Evolutionary conservation across 2,113 vertebrate genomes (phyloP).

Genomic region (Poeciliopsis turrubarensis): DNA sequence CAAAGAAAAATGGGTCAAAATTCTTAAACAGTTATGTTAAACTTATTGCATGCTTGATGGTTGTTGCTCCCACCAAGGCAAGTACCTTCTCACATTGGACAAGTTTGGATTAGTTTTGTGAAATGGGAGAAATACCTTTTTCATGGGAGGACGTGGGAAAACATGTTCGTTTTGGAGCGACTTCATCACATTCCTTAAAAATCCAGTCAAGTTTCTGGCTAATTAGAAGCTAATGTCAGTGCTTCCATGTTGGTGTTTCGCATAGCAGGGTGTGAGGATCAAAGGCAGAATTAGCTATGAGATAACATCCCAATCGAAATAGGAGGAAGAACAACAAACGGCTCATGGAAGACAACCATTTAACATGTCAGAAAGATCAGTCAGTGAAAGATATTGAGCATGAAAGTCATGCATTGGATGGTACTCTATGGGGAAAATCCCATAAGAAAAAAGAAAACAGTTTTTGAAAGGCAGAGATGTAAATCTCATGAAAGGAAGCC

Average conservation of each 20-base stretch:
- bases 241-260: slow-evolving; percentile 26
- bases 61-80: too few relatives aligned
- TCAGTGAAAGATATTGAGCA: slow-evolving; percentile 49
- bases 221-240: slow-evolving; percentile 38
- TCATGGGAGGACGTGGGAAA: neutral
- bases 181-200: neutral
- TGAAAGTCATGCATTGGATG: slow-evolving; percentile 42
- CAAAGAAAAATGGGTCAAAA: neutral
- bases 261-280: slow-evolving; percentile 41
- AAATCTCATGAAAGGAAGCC: slow-evolving; percentile 22
- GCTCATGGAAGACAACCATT: slow-evolving; percentile 56
- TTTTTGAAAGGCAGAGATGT: slow-evolving; percentile 35
- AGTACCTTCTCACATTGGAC: too few relatives aligned
- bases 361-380: slow-evolving; percentile 64
- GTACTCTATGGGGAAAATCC: slow-evolving; percentile 26
- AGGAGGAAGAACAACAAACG: slow-evolving; percentile 54
- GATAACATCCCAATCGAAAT: slow-evolving; percentile 58
- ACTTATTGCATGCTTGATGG: too few relatives aligned
- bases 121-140: neutral
- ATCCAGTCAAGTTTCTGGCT: slow-evolving; percentile 24
- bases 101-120: neutral
- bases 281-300: slow-evolving; percentile 56
- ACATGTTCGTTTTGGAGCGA: slow-evolving; percentile 1
- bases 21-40: neutral
- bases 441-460: slow-evolving; percentile 26